Base-by-base conservation (phyloP, 1,140 invertebrate species). In the Hormaphis cornu region DNA sequence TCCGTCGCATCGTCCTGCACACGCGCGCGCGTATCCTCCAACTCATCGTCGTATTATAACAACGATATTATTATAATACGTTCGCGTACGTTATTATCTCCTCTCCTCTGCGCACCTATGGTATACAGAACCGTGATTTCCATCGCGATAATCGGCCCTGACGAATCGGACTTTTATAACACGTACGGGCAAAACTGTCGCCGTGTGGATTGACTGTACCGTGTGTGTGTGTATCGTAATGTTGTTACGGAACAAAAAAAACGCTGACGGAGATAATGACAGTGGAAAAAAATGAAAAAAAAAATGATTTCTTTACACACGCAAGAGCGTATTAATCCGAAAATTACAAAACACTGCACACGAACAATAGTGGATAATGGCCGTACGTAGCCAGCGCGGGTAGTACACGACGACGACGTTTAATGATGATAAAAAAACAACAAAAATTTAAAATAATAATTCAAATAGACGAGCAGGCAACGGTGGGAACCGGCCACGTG, bases 121-220 rank as follows among this genome's bases (percentile, higher is more conserved):
- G n/a, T n/a, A n/a, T 44, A 66, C 44, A 66, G 42, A 66, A 66
- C 61, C 61, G 61, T 66, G 61, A 66, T 66, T 66, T 63, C n/a
- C n/a, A n/a, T n/a, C n/a, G n/a, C 50, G 48, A 66, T 66, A 66
- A 66, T 66, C 61, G 50, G 18, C 44, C 61, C 61, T 66, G 50
- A 66, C 61, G 61, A 66, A 66, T 66, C 61, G 61, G 61, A 66
- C 61, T 28, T 66, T 48, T 48, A 66, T 66, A 48, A 50, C 30
- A 42, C n/a, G 61, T 44, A 26, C 48, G 5, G 16, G 44, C n/a
- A 66, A 44, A 66, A 66, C 40, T 66, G 61, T 66, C 61, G n/a
- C n/a, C n/a, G n/a, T n/a, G n/a, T n/a, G n/a, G n/a, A n/a, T n/a
- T n/a, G n/a, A n/a, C n/a, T n/a, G n/a, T n/a, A n/a, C n/a, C n/a